A percentile compares a stretch with the other conserved stretches of the same genome.
These are phyloP conservation scores for Maniola hyperantus DNA, from an alignment of 2,888 invertebrate species.

Conservation along the genomic window DNA sequence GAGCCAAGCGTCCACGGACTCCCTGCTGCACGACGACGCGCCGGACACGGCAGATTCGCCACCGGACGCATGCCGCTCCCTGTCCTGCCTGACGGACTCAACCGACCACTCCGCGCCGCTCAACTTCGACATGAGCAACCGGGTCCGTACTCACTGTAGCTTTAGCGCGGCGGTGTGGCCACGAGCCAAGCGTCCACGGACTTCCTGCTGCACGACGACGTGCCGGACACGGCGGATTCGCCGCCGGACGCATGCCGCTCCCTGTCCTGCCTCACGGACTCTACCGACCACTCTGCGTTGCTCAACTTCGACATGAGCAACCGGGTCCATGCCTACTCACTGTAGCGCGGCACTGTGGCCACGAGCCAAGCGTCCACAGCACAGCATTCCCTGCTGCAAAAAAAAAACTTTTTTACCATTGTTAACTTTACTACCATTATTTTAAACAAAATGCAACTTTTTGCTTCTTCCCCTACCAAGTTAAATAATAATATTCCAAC, in stretches of 20 bases:
- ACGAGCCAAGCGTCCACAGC: conserved; percentile 76
- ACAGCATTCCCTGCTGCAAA: too few species aligned
- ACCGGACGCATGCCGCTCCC: conserved; percentile 89
- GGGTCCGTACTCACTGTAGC: conserved; percentile 78
- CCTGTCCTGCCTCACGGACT: conserved; percentile 92
- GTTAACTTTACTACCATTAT: too few species aligned
- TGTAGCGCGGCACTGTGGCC: conserved; percentile 65
- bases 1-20: conserved; percentile 79
- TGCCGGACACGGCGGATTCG: conserved; percentile 68
- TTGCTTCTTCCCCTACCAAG: conserved; percentile 89
- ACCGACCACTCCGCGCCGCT: conserved; percentile 96
- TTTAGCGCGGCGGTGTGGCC: too few species aligned
- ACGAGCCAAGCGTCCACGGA: too few species aligned
- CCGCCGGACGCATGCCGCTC: conserved; percentile 90
- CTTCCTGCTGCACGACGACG: conserved; percentile 21
- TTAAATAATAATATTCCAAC: too few species aligned
- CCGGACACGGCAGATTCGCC: conserved; percentile 75
- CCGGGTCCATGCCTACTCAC: conserved; percentile 84
- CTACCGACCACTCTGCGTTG: conserved; percentile 95
- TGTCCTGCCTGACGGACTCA: conserved; percentile 93
- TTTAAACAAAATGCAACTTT: conserved; percentile 89
- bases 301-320: conserved; percentile 97
- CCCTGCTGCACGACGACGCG: conserved; percentile 59
- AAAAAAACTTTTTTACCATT: too few species aligned
- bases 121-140: conserved; percentile 95